Percentiles rank a stretch among this genome's conserved stretches.
phyloP scores from a whole-genome alignment of 2,797 vertebrate species.

The Vireo griseus region DNA sequence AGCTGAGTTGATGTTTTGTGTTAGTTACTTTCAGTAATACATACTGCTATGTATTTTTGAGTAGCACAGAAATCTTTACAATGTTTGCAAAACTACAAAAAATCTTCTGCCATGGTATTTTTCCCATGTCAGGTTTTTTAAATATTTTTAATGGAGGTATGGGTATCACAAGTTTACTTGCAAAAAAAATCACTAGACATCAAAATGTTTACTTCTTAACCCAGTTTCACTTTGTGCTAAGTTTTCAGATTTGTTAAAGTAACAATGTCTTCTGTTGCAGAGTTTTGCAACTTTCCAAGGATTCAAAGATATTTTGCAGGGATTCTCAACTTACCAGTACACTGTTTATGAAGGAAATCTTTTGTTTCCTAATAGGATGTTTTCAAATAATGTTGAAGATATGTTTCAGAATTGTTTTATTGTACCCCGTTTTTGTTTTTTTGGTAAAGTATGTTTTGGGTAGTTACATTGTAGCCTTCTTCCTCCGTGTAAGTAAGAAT shows the following conservation, averaged over 20 bases:
- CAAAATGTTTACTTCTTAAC: neutral
- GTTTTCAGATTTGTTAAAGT: neutral
- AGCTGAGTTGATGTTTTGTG: neutral
- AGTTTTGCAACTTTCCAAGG: neutral
- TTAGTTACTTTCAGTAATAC: neutral
- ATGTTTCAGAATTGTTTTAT: neutral
- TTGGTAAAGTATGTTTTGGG: neutral
- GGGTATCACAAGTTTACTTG: neutral
- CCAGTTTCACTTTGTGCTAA: neutral
- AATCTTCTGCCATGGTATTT: neutral
- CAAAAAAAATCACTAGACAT: neutral
- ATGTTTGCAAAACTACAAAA: neutral
- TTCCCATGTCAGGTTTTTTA: neutral
- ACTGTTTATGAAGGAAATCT: neutral
- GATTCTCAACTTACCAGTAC: neutral
- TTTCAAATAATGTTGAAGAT: neutral
- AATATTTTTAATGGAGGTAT: neutral
- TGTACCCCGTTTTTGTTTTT: neutral
- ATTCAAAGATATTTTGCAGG: neutral
- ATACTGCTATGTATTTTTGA: neutral
- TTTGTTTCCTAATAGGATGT: neutral
- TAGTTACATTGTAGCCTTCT: neutral
- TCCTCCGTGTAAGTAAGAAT: neutral
- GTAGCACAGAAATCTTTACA: neutral
- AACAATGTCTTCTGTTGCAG: neutral